Base-by-base conservation (phyloP, 2,113 vertebrate genomes). In the Potamarius usumacintae region DNA sequence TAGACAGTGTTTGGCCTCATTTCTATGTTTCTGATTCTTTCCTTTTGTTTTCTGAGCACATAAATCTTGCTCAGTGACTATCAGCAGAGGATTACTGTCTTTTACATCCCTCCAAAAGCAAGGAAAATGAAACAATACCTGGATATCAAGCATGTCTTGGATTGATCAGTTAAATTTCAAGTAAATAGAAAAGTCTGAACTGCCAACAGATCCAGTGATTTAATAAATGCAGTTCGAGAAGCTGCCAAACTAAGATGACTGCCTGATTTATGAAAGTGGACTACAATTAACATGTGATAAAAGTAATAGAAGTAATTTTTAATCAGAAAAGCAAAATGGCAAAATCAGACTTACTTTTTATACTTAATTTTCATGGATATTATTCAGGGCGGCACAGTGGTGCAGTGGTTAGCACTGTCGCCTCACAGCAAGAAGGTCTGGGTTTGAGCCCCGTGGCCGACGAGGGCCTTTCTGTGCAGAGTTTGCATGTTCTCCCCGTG, bases 1-100 rank as follows among this genome's bases (percentile, higher is more conserved):
- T 87, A 87, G 88, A 89, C 84, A 22, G 72, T 30, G n/a, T 62
- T 82, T 72, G 78, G 78, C 79, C 20, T 74, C 22, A 17, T 65
- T 78, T 65, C 60, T 53, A n/a, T 4, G 30, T 76, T 82, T 69
- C 77, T 85, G 0, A 58, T 86, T 55, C 34, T 82, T 42, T 14
- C 65, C 14, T 82, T 82, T 81, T 57, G n/a, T 62, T 63, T 85
- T 77, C 17, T 52, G 48, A 71, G 25, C 58, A 53, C 42, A 77
- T 42, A 42, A 79, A 76, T 55, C 60, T 79, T 65, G 5, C 62
- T 85, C 71, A 60, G 25, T 53, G 4, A 79, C 42, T 11, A 85
- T 62, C 48, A 85, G 65, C 17, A 67, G 74, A 27, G 53, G 50
- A 11, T 30, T 34, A 15, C 9, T 86, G 18, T 69, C 52, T 55